phyloP scores from a whole-genome alignment of 2,797 vertebrate species.

The Sebastiscus albofasciatus region DNA sequence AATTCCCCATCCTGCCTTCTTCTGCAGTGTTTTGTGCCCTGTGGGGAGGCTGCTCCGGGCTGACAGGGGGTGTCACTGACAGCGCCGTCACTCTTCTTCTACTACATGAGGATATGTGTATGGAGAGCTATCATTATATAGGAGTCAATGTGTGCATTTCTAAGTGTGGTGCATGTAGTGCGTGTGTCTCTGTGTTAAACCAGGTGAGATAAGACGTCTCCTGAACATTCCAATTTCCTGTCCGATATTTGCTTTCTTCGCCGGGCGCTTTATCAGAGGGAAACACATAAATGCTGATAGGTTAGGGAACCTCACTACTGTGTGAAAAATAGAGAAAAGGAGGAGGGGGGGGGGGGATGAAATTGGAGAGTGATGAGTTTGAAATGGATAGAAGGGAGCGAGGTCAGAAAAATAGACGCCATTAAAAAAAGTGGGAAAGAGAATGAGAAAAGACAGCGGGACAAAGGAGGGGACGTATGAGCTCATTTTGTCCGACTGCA shows the following conservation, averaged over 20 bases:
- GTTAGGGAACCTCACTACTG: slow-evolving; percentile 8
- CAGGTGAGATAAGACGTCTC: slow-evolving; percentile 51
- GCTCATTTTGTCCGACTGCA: slow-evolving; percentile 54
- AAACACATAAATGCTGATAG: slow-evolving; percentile 48
- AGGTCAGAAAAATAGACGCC: slow-evolving; percentile 19
- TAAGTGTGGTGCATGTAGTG: slow-evolving; percentile 9
- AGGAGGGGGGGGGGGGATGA: not conserved
- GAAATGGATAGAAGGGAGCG: slow-evolving; percentile 35
- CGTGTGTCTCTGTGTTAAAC: slow-evolving; percentile 26
- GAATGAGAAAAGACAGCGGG: slow-evolving; percentile 55
- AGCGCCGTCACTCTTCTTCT: not conserved
- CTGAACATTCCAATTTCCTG: slow-evolving; percentile 62
- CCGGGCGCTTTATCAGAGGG: slow-evolving; percentile 37
- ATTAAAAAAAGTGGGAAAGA: slow-evolving; percentile 13
- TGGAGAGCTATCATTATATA: not conserved
- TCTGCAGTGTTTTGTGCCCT: slow-evolving; percentile 41
- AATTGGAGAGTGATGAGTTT: slow-evolving; percentile 42
- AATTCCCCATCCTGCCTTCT: slow-evolving; percentile 36
- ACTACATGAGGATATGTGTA: not conserved
- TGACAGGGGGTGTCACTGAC: slow-evolving; percentile 40
- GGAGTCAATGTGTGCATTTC: slow-evolving; percentile 24
- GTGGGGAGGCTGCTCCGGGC: slow-evolving; percentile 41
- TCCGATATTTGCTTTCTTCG: slow-evolving; percentile 50
- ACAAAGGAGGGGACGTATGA: slow-evolving; percentile 43
- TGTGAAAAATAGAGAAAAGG: slow-evolving; percentile 21